Conservation (phyloP, 2,888 invertebrate genomes). For the Carcina quercana region DNA sequence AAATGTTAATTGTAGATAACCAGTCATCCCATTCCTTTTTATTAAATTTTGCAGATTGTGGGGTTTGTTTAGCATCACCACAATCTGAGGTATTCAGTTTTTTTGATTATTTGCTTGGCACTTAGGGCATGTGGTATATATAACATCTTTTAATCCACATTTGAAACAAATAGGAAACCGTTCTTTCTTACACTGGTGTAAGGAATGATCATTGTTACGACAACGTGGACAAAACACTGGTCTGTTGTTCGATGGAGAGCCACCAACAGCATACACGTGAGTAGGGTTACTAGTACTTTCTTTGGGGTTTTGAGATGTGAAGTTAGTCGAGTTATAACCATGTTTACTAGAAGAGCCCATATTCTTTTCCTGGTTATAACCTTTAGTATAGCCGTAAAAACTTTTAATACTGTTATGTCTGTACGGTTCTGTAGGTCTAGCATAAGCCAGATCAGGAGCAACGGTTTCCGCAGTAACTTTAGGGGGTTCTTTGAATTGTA, state of each 20-base stretch:
- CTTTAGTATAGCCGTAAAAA: background rate
- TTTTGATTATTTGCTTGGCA: constrained; percentile 10
- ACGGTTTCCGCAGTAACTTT: constrained; percentile 3
- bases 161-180: constrained; percentile 15
- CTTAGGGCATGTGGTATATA: constrained; percentile 10
- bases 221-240: constrained; percentile 13
- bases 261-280: background rate
- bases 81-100: constrained; percentile 13
- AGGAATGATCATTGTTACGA: constrained; percentile 8
- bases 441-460: constrained; percentile 16
- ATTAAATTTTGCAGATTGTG: constrained; percentile 5
- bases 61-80: constrained; percentile 3
- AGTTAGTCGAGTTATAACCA: background rate
- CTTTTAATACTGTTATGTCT: constrained; percentile 4
- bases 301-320: background rate
- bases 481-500: constrained; percentile 16
- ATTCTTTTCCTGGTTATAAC: background rate
- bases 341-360: background rate
- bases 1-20: constrained; percentile 9
- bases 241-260: background rate
- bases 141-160: constrained; percentile 15
- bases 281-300: background rate
- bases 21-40: constrained; percentile 12
- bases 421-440: constrained; percentile 1
- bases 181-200: constrained; percentile 7